Evolutionary conservation across 2,113 vertebrate genomes (phyloP), one percentile per base, ranked within the genome.

Genomic region (Halcyon malimbica): DNA sequence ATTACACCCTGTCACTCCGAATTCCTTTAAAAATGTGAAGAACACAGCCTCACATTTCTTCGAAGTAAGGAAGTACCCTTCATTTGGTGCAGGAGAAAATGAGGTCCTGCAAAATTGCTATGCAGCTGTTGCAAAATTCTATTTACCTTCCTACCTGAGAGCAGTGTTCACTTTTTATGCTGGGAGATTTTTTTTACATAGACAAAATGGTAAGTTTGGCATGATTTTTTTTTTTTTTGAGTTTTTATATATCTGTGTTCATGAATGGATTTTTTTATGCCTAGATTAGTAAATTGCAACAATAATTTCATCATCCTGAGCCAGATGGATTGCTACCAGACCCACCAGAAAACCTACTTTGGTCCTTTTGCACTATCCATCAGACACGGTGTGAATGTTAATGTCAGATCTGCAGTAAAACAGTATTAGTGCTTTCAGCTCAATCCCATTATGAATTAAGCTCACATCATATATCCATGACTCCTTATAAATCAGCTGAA

Each of bases 391-490:
- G 93, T 75, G 92, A 93, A 95, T 94, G 83, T 35, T 91, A 95
- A 95, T 94, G 91, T 91, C 80, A 94, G 63, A 77, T 51, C 74
- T 59, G 69, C 89, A 91, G 83, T 91, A 94, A 95, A 95, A 80
- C 35, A 93, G 62, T 77, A 87, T 90, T 96, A 92, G 70, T 92
- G 77, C 69, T 94, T 94, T 92, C 85, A 87, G 93, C 70, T 94
- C 91, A 83, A 65, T 79, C 44, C 92, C 44, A 85, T 94, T 84
- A 76, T 63, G 81, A 93, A 94, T 96, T 96, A 96, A 94, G 59
- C 44, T 90, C 87, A 83, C 81, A 94, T 89, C 91, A 83, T 87
- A 69, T 62, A 94, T 59, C 89, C 67, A 65, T 19, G 65, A 42
- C 54, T 92, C 35, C 54, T 89, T 93, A 80, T 89, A 94, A 96